Conservation (phyloP, 1,140 invertebrate genomes). For the Drosophila watanabei region DNA sequence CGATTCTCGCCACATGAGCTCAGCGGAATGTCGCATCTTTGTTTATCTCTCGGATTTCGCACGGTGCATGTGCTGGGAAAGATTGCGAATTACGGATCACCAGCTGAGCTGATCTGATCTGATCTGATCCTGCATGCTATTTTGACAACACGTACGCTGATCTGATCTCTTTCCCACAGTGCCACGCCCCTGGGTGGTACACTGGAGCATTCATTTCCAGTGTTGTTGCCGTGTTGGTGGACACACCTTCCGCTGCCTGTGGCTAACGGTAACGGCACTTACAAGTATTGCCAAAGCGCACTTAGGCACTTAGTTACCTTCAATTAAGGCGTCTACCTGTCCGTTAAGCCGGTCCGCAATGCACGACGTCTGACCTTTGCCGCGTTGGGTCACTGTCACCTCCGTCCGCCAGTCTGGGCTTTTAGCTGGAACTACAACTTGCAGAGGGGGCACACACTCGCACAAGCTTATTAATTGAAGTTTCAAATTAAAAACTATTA, state of each 20-base stretch:
- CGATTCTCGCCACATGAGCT: conserved; percentile 24
- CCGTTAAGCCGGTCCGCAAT: conserved; percentile 65
- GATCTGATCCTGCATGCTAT: conserved; percentile 34
- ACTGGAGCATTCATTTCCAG: conserved; percentile 37
- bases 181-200: conserved; percentile 9
- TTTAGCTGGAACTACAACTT: conserved; percentile 26
- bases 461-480: conserved; percentile 18
- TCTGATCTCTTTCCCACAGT: conserved; percentile 36
- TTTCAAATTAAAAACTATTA: neutral
- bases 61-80: conserved; percentile 32
- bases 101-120: conserved; percentile 23
- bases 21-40: conserved; percentile 37
- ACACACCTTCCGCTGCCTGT: conserved; percentile 30
- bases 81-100: conserved; percentile 13
- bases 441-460: conserved; percentile 9
- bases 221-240: neutral
- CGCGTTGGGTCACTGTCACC: conserved; percentile 68
- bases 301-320: conserved; percentile 37
- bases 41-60: conserved; percentile 38
- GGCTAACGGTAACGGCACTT: conserved; percentile 41
- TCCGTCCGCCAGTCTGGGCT: conserved; percentile 11
- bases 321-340: conserved; percentile 64
- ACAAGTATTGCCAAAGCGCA: conserved; percentile 63
- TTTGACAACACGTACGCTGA: conserved; percentile 49
- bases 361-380: conserved; percentile 65